Evolutionary conservation across 2,797 vertebrate genomes (phyloP), one percentile per base, ranked within the genome.

Genomic region (Zenarchopterus dispar): DNA sequence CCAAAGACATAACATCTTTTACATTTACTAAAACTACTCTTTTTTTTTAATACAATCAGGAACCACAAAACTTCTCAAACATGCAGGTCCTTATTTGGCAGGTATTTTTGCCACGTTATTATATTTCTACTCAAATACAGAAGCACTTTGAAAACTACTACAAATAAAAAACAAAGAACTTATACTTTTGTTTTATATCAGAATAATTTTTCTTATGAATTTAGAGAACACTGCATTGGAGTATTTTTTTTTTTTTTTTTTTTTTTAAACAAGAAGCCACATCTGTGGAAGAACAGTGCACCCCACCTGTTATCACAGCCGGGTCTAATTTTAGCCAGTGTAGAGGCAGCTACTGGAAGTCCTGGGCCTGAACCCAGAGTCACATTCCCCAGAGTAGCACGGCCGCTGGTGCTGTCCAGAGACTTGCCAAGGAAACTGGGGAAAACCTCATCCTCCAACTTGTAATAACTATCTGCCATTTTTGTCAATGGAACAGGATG

Each of bases 331-430:
- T 93, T 96, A 84, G 94, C 95, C 73, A 97, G 91, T 19, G 98
- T 99, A n/a, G 98, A 99, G 68, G 97, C 96, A 56, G 97, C 97
- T 84, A 99, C 92, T 44, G 98, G 98, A 21, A 96, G 83, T 26
- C 97, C 98, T 13, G 94, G 94, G 63, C 93, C 94, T 61, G 97
- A 97, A 59, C 92, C 92, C 74, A 97, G 49, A 0, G 95, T 97
- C 69, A 96, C 84, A 70, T 98, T 95, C 71, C 91, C 95, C 57
- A 97, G 88, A 19, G 89, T 76, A 26, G 76, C 88, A 6, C 92
- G 93, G 36, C 92, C 91, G 13, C 86, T 90, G 45, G 79, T 88
- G 67, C 92, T 94, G 67, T 89, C 85, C 58, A 96, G 64, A 0
- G 95, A 95, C 46, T 76, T 89, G 17, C 82, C 86, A 51, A 96